These are phyloP conservation scores for Stenopsyche tienmushanensis DNA, from an alignment of 1,140 invertebrate genomes.

Conservation along the genomic window DNA sequence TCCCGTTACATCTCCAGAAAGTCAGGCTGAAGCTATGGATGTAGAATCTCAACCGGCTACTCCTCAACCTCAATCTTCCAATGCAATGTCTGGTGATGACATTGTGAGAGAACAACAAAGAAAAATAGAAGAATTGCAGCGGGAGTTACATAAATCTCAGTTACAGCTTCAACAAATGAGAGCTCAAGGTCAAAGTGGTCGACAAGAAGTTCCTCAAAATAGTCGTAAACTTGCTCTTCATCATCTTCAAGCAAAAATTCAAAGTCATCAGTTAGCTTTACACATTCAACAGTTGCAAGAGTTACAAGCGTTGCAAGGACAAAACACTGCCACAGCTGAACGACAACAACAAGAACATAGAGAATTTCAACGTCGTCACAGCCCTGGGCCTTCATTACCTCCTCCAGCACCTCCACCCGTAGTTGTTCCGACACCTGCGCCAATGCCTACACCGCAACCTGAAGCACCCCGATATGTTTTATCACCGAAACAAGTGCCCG, in stretches of 20 bases:
- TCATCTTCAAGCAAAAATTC: slow-evolving; percentile 69
- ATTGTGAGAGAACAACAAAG: slow-evolving; percentile 82
- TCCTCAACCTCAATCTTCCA: slow-evolving; percentile 36
- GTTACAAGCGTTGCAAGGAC: slow-evolving; percentile 53
- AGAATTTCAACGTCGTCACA: slow-evolving; percentile 38
- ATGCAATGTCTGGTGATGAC: slow-evolving; percentile 58
- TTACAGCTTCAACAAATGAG: slow-evolving; percentile 70
- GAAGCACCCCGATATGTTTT: slow-evolving; percentile 44
- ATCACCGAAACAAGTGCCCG: slow-evolving; percentile 37
- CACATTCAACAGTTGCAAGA: slow-evolving; percentile 62
- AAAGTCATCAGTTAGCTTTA: slow-evolving; percentile 59
- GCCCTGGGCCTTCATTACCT: slow-evolving; percentile 43
- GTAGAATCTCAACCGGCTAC: slow-evolving; percentile 46
- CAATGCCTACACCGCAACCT: slow-evolving; percentile 42
- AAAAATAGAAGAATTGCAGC: slow-evolving; percentile 84
- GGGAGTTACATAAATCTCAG: slow-evolving; percentile 75
- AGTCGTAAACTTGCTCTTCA: slow-evolving; percentile 63
- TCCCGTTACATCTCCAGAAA: slow-evolving; percentile 48
- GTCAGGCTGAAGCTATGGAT: slow-evolving; percentile 53
- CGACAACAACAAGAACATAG: slow-evolving; percentile 43
- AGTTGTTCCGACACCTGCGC: slow-evolving; percentile 7
- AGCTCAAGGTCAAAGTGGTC: slow-evolving; percentile 42
- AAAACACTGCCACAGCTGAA: slow-evolving; percentile 46
- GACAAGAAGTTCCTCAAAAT: slow-evolving; percentile 37
- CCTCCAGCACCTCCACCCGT: slow-evolving; percentile 44